Evolutionary conservation across 1,140 invertebrate genomes (phyloP), one percentile per base, ranked within the genome.

Genomic region (honey bee (Apis mellifera)): DNA sequence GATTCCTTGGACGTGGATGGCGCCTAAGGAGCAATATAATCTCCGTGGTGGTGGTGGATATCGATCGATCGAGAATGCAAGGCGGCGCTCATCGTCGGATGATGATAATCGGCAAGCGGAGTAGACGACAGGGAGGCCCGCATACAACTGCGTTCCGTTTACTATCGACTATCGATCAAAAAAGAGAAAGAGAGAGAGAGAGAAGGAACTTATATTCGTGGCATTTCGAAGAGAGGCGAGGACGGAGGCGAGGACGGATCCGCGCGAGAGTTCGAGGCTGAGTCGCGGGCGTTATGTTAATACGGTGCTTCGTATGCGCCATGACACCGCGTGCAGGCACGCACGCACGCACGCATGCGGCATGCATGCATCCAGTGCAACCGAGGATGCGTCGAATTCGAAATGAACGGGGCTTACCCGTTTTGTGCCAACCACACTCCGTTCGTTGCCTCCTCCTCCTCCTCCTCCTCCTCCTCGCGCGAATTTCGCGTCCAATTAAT

Each of bases 251-350:
- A 60, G 69, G 42, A 15, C 54, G 32, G 55, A 64, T 21, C 21
- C 21, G 60, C 65, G 65, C 64, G 48, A 42, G 55, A 59, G 74
- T 70, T 50, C 26, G 74, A 48, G 59, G 71, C 70, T 68, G 19
- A 32, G 19, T 57, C 60, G 81, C 75, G 68, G 70, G 81, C 62
- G 75, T 88, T 89, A 89, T 89, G 86, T 84, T 90, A 90, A 90
- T 90, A 54, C 62, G 68, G 62, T 73, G 85, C 73, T 90, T 90
- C 84, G 90, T 88, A 91, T 90, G 90, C 90, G 84, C 84, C 86
- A 85, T 89, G 85, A 81, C 72, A 78, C 86, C 74, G 72, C 69
- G 66, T 21, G 68, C 76, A 83, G 82, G 82, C 84, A 85, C 72
- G 68, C 75, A 82, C 78, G 68, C 75, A 82, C 78, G 80, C 80